Evolutionary conservation across 2,888 invertebrate genomes (phyloP).

Genomic region (Drosophila siamana): DNA sequence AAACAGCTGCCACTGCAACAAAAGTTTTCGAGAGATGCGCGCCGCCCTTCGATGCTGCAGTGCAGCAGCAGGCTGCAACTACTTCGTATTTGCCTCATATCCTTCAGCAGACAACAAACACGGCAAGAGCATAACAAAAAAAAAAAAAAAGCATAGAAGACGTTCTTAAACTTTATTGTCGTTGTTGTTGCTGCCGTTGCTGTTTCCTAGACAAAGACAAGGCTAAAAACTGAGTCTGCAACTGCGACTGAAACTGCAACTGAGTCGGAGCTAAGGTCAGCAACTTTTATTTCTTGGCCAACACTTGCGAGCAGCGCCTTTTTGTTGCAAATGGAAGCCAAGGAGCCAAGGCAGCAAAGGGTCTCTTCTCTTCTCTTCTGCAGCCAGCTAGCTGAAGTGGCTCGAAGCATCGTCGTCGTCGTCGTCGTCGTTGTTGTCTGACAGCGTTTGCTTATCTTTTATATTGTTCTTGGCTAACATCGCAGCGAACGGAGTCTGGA

Average conservation of each 20-base stretch:
- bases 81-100: conserved; percentile 71
- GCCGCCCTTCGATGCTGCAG: conserved; percentile 22
- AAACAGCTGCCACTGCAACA: conserved; percentile 75
- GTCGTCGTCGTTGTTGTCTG: conserved; percentile 45
- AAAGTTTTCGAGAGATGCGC: conserved; percentile 36
- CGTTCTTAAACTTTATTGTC: conserved; percentile 54
- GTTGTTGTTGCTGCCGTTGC: conserved; percentile 34
- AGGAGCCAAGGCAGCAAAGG: conserved; percentile 37
- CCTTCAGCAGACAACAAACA: conserved; percentile 41
- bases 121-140: conserved; percentile 1
- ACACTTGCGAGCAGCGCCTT: conserved; percentile 73
- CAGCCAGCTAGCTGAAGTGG: conserved; percentile 51
- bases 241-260: conserved; percentile 38
- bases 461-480: conserved; percentile 80
- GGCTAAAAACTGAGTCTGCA: conserved; percentile 28
- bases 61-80: conserved; percentile 40
- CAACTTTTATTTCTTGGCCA: conserved; percentile 81
- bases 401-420: conserved; percentile 51
- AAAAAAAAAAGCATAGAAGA: conserved; percentile 40
- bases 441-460: conserved; percentile 77
- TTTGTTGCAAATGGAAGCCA: conserved; percentile 59
- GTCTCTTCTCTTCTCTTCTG: conserved; percentile 13
- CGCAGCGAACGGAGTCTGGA: conserved; percentile 61
- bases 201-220: conserved; percentile 74
- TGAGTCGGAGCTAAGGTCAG: conserved; percentile 70